Evolutionary conservation across 2,797 vertebrate genomes (phyloP).

Genomic region (Lateolabrax maculatus): DNA sequence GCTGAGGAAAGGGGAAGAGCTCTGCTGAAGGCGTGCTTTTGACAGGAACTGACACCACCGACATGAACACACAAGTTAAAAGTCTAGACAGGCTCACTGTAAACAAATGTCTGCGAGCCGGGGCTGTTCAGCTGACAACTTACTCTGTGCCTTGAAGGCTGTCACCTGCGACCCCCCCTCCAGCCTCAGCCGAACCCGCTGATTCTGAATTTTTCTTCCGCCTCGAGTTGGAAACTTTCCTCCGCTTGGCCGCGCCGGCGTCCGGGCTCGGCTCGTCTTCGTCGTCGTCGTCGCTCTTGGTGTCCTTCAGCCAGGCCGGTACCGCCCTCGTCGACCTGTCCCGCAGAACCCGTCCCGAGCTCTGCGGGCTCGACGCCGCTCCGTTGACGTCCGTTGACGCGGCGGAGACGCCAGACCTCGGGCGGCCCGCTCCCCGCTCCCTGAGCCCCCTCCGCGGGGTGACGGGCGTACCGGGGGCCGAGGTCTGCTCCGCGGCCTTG

Average conservation of each 20-base stretch:
- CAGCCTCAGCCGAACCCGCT: conserved; percentile 66
- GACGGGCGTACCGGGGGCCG: conserved; percentile 73
- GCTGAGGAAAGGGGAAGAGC: conserved; percentile 68
- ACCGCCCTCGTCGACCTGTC: conserved; percentile 86
- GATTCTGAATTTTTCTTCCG: conserved; percentile 86
- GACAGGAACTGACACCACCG: conserved; percentile 46
- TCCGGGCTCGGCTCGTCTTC: conserved; percentile 76
- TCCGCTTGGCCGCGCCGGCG: conserved; percentile 84
- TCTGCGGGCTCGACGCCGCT: conserved; percentile 62
- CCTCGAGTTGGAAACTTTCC: conserved; percentile 90
- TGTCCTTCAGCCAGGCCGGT: conserved; percentile 86
- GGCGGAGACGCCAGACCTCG: conserved; percentile 74
- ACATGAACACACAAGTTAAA: conserved; percentile 15
- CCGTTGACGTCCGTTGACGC: conserved; percentile 77
- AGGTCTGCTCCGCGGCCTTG: conserved; percentile 84
- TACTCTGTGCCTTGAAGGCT: conserved; percentile 76
- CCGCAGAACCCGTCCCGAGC: conserved; percentile 83
- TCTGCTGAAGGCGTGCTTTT: conserved; percentile 67
- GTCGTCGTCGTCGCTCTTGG: conserved; percentile 78
- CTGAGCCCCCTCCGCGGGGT: conserved; percentile 80
- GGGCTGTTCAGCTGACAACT: conserved; percentile 42
- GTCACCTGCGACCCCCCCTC: conserved; percentile 70
- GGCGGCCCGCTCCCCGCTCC: conserved; percentile 79
- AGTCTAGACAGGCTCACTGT: neutral
- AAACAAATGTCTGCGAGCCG: conserved; percentile 6